Evolutionary conservation across 2,797 vertebrate genomes (phyloP), one percentile per base, ranked within the genome.

Genomic region (Acanthiza pusilla): DNA sequence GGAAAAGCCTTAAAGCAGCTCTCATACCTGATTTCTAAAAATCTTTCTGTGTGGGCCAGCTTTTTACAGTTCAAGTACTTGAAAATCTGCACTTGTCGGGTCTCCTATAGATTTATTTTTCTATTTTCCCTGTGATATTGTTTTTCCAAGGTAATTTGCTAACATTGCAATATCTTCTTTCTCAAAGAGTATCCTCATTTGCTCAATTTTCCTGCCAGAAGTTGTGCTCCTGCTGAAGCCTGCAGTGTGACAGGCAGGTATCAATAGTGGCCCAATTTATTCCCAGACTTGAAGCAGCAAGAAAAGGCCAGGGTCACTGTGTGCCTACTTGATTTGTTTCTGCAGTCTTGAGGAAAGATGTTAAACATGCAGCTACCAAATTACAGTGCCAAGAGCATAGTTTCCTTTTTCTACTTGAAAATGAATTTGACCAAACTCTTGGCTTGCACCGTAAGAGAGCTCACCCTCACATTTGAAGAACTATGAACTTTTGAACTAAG

Each of bases 351-450:
- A 91, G 54, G 38, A 76, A 92, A 72, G 54, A 29, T 16, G 8
- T 60, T 62, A 86, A 89, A 78, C 47, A 22, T 16, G 48, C 23
- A 86, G 85, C 60, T 85, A 57, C 83, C 62, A 88, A 89, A 74
- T 15, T 36, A 65, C 30, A 63, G 42, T n/a, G 29, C 27, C 71
- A 74, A 63, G 67, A 73, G 12, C 7, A 42, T 4, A 34, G 16
- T 57, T 73, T 60, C 29, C 23, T 68, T 86, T 70, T 73, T 53
- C 55, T 55, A 0, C 0, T 0, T 53, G 23, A 91, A 57, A 19
- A 20, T 57, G 21, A 77, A 45, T 34, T 70, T 20, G 18, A 34
- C 23, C 65, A 58, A 72, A 71, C 29, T 32, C 51, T 58, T 32
- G 51, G 21, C 43, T 88, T 60, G 43, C 15, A 34, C 12, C 20